Base-by-base conservation (phyloP, 2,797 vertebrate species). In the Sebastes oblongus region DNA sequence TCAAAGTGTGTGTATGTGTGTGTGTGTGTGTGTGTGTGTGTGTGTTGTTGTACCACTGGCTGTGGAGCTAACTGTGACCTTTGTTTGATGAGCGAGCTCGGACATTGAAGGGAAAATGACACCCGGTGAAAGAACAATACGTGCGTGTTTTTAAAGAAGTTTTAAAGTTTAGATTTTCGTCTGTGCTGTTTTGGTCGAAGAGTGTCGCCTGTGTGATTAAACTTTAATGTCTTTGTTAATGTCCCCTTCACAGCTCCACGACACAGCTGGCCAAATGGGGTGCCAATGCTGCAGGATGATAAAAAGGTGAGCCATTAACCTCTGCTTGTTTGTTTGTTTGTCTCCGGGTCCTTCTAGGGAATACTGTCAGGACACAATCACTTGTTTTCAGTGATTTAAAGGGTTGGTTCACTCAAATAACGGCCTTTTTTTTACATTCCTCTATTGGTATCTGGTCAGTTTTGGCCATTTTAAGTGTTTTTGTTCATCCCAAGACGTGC, bases 261-360 rank as follows among this genome's bases (percentile, higher is more conserved):
- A 89, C 88, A 88, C 92, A 89, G 82, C 91, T 93, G 96, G 96
- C 96, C 97, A 98, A 96, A 99, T 99, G 98, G 98, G 98, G 97
- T 98, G 98, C 97, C 97, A 89, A 72, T 99, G 98, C 96, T 99
- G 98, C 96, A 95, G 97, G 95, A 98, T 99, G 96, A 95, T 98
- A 92, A 96, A 97, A 94, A 98, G 98, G 98, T 99, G 96, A 96
- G 34, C 55, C n/a, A 1, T 52, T 39, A 12, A 12, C 32, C 65
- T 65, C n/a, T 2, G 11, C 25, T 30, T 29, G 5, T 68, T 58
- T 61, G 2, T 30, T 36, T 30, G 42, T 50, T 50, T 50, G 42
- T 24, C 2, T 59, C 22, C 3, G 30, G 29, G 22, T 66, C 27
- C 5, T 36, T 27, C 5, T 14, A 5, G 46, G 6, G 14, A 34